These are phyloP conservation scores for Oxyura jamaicensis DNA, from an alignment of 2,113 vertebrate species.

Conservation along the genomic window DNA sequence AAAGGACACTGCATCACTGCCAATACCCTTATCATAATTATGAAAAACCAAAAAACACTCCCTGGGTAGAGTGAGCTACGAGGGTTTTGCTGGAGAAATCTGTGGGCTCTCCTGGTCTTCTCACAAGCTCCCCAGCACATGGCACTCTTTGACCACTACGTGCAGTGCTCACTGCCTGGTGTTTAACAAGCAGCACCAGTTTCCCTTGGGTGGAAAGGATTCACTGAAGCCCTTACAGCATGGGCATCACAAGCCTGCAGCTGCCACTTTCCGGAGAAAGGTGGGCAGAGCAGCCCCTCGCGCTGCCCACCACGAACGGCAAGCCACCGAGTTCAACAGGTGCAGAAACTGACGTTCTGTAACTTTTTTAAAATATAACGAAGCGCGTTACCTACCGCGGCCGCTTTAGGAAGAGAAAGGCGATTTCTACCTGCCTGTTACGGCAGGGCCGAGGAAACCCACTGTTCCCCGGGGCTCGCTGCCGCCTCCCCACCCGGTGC, in stretches of 20 bases:
- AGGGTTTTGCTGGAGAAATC: not conserved
- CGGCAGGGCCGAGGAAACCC: too few species aligned
- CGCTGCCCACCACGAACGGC: accelerated
- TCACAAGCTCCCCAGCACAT: not conserved
- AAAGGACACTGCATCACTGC: not conserved
- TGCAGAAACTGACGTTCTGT: not conserved
- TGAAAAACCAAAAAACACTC: not conserved
- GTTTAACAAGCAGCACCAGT: not conserved
- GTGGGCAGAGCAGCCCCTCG: accelerated
- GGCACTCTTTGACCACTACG: accelerated
- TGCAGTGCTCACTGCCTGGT: accelerated
- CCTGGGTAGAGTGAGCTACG: not conserved
- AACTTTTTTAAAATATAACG: not conserved
- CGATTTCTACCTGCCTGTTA: accelerated
- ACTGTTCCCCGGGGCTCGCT: too few species aligned
- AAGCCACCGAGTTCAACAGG: not conserved
- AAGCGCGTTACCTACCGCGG: accelerated
- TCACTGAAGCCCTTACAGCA: accelerated
- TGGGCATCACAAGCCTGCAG: not conserved
- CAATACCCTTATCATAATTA: not conserved
- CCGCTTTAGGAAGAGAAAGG: accelerated
- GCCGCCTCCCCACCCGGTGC: too few species aligned
- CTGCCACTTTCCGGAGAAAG: not conserved
- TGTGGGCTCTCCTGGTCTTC: not conserved
- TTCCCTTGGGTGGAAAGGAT: not conserved